Evolutionary conservation across 2,888 invertebrate species (phyloP).

Genomic region (Campoplex nolae): DNA sequence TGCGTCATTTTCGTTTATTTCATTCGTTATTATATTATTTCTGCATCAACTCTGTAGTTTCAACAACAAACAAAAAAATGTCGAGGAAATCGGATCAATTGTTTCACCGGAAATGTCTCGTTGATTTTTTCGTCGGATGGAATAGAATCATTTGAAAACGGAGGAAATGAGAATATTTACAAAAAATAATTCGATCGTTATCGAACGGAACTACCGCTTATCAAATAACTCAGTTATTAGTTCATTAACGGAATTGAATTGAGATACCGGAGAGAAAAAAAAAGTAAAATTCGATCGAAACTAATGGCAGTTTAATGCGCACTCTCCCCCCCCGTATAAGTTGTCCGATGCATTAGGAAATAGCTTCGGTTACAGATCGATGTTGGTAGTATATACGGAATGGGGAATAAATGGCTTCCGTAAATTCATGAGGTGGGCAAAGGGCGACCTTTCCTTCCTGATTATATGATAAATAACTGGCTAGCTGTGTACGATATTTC

Average conservation of each 20-base stretch:
- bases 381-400: slow-evolving; percentile 26
- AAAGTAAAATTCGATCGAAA: slow-evolving; percentile 7
- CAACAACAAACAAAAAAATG: no score
- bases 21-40: neutral
- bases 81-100: no score
- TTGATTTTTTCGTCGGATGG: no score
- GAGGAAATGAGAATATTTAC: no score
- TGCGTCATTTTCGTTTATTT: neutral
- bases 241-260: neutral
- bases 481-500: slow-evolving; percentile 52
- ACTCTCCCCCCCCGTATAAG: slow-evolving; percentile 1
- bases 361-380: slow-evolving; percentile 42
- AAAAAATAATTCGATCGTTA: neutral
- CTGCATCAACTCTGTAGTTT: no score
- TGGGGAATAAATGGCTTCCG: slow-evolving; percentile 60
- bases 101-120: no score
- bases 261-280: neutral
- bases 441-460: slow-evolving; percentile 61
- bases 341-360: slow-evolving; percentile 22
- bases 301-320: slow-evolving; percentile 19
- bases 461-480: slow-evolving; percentile 66
- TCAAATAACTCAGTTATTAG: neutral
- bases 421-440: slow-evolving; percentile 47
- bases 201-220: neutral
- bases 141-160: no score